Base-by-base conservation (phyloP, 2,888 invertebrate genomes). In the Cephus nigrinus region DNA sequence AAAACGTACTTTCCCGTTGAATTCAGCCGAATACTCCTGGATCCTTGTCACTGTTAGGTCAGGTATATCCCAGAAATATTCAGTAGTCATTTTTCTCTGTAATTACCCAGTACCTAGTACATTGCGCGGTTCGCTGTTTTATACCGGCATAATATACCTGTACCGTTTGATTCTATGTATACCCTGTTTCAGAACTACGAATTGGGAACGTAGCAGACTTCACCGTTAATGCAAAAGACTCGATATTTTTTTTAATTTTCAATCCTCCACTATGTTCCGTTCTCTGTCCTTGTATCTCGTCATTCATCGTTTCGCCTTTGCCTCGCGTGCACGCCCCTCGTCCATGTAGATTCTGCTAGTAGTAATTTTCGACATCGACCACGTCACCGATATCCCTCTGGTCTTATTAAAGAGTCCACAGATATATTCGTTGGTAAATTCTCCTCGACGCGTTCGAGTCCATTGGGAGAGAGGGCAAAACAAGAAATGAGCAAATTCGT, bases 201-300 rank as follows among this genome's bases (percentile, higher is more conserved):
- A 55, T 15, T 23, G 23, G 55, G 5, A 9, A 15, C 23, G 15
- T 55, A 23, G 55, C 2, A 55, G 2, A 55, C 4, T 55, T 9
- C 23, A 23, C 23, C 55, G 23, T 55, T 23, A 55, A 55, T 55
- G 55, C 23, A 23, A 55, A 55, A 9, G 23, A 55, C 23, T 55
- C 55, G 73, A 69, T 34, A 34, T 74, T 35, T 71, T 74, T 30
- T 15, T 36, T 1, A 35, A 69, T 35, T 73, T 73, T 75, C 15
- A 36, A 40, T 40, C 40, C 23, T 36, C 36, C 74, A 81, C 78
- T 80, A 77, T 77, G 77, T 77, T 73, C 71, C 75, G 75, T 55
- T 23, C 55, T 55, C 55, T 23, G 15, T 23, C 76, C 76, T 76
- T 81, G 76, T 76, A 79, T 76, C 81, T 82, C 81, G 79, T 9